Conservation (phyloP, 2,113 vertebrate genomes). For the Machaerirhynchus nigripectus region DNA sequence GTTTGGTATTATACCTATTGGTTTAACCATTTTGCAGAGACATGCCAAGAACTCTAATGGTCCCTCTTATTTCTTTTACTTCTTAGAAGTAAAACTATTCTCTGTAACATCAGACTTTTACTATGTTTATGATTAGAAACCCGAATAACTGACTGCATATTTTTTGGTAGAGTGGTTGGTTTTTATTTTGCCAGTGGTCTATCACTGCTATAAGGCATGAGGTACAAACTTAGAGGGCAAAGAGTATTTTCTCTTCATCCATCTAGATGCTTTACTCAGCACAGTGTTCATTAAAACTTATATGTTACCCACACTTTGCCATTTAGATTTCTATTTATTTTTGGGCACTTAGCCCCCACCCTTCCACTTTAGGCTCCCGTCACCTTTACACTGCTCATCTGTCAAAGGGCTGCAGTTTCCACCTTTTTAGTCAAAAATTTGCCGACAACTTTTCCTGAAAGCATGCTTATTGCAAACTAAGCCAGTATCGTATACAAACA, state of each 20-base stretch:
- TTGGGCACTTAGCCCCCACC: not conserved
- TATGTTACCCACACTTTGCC: not conserved
- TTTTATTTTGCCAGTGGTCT: not conserved
- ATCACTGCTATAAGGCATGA: not conserved
- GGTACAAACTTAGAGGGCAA: not conserved
- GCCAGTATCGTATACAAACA: not conserved
- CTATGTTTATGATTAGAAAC: not conserved
- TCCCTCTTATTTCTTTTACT: not conserved
- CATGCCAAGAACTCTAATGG: not conserved
- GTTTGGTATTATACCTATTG: not conserved
- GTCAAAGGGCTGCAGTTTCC: not conserved
- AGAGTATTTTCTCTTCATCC: not conserved
- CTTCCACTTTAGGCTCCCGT: not conserved
- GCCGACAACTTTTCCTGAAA: not conserved
- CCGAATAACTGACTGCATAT: not conserved
- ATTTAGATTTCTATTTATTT: slow-evolving; percentile 1
- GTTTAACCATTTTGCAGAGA: not conserved
- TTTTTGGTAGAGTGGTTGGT: not conserved
- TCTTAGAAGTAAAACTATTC: not conserved
- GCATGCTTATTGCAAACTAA: not conserved
- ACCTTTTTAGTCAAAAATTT: not conserved
- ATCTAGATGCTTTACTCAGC: not conserved
- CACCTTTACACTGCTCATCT: not conserved
- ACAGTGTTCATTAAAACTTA: not conserved
- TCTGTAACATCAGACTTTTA: not conserved